Evolutionary conservation across 2,888 invertebrate genomes (phyloP).

Genomic region (Scaptomyza parva): DNA sequence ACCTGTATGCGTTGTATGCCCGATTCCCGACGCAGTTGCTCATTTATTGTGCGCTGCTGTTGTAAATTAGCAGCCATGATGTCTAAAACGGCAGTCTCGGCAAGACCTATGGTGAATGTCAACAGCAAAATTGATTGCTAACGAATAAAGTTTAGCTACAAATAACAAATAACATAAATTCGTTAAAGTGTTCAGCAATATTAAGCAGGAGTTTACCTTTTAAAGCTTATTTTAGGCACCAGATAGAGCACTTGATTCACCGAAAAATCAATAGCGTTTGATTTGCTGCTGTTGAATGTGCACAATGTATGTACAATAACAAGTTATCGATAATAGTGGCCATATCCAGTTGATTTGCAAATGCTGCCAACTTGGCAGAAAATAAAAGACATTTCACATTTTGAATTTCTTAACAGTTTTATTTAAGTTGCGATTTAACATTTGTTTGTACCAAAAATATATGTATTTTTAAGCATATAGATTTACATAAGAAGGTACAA

Average conservation of each 20-base stretch:
- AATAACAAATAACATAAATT: not conserved
- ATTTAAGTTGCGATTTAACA: conserved; percentile 41
- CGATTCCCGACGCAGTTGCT: conserved; percentile 96
- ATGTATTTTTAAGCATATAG: conserved; percentile 13
- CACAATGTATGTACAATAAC: not conserved
- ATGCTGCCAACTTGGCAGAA: conserved; percentile 31
- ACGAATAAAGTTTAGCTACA: conserved; percentile 40
- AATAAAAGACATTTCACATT: not conserved
- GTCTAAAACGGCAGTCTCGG: conserved; percentile 95
- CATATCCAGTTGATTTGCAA: conserved; percentile 8
- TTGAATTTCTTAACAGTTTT: conserved; percentile 39
- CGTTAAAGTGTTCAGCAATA: not conserved
- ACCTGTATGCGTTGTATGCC: conserved; percentile 90
- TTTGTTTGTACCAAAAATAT: conserved; percentile 45
- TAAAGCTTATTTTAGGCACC: conserved; percentile 32
- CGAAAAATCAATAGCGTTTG: conserved; percentile 59
- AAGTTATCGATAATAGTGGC: conserved; percentile 30
- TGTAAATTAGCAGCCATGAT: conserved; percentile 97
- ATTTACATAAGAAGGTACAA: conserved; percentile 4
- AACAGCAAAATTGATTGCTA: conserved; percentile 17
- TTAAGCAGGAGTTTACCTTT: conserved; percentile 32
- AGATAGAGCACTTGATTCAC: conserved; percentile 21
- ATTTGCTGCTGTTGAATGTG: conserved; percentile 5
- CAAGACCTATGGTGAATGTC: conserved; percentile 83
- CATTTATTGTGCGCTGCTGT: conserved; percentile 95